A percentile compares a stretch with the other conserved stretches of the same genome.
Evolutionary conservation across 2,113 vertebrate species (phyloP).

Genomic region (Chrysemys picta): DNA sequence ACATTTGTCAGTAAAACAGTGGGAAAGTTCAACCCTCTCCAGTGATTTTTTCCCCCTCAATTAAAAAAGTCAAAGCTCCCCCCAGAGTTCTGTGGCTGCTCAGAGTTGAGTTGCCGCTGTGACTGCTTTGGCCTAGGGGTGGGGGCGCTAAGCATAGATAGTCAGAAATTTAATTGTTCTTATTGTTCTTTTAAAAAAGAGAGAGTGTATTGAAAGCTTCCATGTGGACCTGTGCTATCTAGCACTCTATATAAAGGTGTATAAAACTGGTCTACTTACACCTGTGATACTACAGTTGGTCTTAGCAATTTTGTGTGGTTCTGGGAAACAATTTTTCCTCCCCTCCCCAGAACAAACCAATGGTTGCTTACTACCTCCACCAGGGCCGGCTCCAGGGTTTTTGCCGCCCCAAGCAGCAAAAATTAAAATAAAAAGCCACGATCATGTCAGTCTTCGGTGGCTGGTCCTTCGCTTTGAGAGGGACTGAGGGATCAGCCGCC

Average conservation of each 20-base stretch:
- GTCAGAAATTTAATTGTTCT: background rate
- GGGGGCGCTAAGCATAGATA: background rate
- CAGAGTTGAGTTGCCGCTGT: background rate
- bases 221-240: background rate
- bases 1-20: background rate
- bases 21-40: slow-evolving; percentile 5
- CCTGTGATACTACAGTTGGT: background rate
- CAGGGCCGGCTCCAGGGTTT: no score
- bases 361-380: background rate
- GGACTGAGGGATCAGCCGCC: no score
- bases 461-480: no score
- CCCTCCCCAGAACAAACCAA: background rate
- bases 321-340: background rate
- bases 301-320: background rate
- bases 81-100: background rate
- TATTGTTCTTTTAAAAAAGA: background rate
- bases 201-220: background rate
- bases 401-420: no score
- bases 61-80: background rate
- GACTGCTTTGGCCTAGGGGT: background rate
- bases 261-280: background rate
- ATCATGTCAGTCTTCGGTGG: no score
- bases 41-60: background rate
- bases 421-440: no score
- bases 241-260: background rate